Conservation (phyloP, 2,888 invertebrate species). For the Tipula unca region DNA sequence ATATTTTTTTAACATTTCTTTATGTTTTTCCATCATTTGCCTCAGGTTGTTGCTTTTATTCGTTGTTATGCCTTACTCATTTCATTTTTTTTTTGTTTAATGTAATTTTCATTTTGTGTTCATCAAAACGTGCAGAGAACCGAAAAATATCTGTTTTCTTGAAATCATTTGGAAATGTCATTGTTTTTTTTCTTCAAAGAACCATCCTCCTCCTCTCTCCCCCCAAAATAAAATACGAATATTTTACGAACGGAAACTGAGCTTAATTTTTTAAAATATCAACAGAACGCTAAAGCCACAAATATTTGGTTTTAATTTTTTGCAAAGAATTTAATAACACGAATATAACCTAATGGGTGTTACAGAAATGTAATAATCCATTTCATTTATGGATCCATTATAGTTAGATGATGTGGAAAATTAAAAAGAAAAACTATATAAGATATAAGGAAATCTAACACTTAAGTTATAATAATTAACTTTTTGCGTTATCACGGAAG, state of each 20-base stretch:
- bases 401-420: neutral
- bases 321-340: neutral
- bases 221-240: neutral
- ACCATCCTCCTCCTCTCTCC: neutral
- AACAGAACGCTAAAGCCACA: neutral
- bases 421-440: neutral
- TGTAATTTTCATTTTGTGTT: neutral
- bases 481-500: too few species aligned
- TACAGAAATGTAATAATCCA: neutral
- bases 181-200: neutral
- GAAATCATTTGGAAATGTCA: neutral
- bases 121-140: neutral
- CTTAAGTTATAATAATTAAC: too few species aligned
- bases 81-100: neutral
- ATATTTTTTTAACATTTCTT: neutral
- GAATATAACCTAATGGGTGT: neutral
- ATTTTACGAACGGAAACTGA: neutral
- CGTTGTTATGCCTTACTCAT: neutral
- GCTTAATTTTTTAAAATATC: neutral
- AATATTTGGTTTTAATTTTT: neutral
- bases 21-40: neutral
- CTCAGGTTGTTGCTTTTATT: neutral
- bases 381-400: neutral
- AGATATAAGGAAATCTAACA: too few species aligned
- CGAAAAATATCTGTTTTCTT: neutral